A percentile compares a stretch with the other conserved stretches of the same genome.
Conservation (phyloP, 2,888 invertebrate genomes). For the Ferrisia virgata region DNA sequence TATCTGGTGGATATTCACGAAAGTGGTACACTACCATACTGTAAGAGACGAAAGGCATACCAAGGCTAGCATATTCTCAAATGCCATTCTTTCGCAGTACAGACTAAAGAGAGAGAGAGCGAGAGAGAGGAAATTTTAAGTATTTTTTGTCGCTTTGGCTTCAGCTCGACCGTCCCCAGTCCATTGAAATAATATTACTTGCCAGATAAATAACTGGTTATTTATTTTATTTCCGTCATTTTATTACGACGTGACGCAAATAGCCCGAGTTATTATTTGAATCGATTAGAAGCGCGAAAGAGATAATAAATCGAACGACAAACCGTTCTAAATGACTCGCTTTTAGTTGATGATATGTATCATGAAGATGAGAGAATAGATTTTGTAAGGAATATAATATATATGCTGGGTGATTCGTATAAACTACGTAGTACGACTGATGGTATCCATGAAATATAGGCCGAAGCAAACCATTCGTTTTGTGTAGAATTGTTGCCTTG, state of each 20-base stretch:
- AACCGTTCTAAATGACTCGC: not conserved
- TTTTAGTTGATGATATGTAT: not conserved
- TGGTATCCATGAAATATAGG: no score
- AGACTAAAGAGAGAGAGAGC: not conserved
- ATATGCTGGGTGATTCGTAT: not conserved
- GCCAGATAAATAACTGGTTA: not conserved
- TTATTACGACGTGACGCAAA: not conserved
- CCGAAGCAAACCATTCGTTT: no score
- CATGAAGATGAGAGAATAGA: not conserved
- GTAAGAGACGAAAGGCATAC: not conserved
- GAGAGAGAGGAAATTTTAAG: not conserved
- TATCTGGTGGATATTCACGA: no score
- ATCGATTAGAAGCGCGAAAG: not conserved
- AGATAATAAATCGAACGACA: not conserved
- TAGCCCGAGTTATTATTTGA: not conserved
- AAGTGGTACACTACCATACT: not conserved
- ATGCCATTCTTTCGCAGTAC: not conserved
- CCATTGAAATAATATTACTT: not conserved
- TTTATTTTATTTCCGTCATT: conserved; percentile 17
- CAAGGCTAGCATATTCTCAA: not conserved
- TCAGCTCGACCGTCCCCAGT: no score
- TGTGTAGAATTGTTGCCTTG: no score
- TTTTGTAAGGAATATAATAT: not conserved
- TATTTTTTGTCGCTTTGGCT: not conserved
- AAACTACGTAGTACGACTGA: not conserved